Conservation (phyloP, 2,888 invertebrate species). For the Trimorus sp. region DNA sequence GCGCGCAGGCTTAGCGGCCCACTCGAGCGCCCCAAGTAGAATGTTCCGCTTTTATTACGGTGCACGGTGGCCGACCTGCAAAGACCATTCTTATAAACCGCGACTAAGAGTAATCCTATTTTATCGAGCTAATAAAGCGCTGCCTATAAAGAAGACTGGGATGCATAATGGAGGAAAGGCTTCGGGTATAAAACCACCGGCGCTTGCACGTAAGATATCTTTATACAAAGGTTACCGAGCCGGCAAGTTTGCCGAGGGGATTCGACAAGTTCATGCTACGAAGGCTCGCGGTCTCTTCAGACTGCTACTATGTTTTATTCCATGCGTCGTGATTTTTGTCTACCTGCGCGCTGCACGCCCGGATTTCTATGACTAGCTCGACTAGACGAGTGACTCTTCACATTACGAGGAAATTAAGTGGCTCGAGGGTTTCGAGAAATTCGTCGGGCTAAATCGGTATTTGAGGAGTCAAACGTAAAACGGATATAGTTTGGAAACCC, state of each 20-base stretch:
- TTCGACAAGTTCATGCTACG: slow-evolving; percentile 41
- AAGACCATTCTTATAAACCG: slow-evolving; percentile 71
- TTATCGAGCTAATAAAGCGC: slow-evolving; percentile 76
- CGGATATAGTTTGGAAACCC: too few relatives aligned
- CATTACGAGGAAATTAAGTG: slow-evolving; percentile 14
- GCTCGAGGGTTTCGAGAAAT: background rate
- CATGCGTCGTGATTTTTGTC: slow-evolving; percentile 53
- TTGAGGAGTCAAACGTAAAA: too few relatives aligned
- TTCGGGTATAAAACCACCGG: slow-evolving; percentile 55
- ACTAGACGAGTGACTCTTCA: slow-evolving; percentile 17
- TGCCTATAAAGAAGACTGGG: slow-evolving; percentile 68
- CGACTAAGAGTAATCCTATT: slow-evolving; percentile 74
- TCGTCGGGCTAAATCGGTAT: background rate
- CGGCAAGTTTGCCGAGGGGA: slow-evolving; percentile 42
- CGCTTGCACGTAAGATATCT: slow-evolving; percentile 54
- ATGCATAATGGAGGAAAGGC: slow-evolving; percentile 71
- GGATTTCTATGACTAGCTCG: slow-evolving; percentile 25
- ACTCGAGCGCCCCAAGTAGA: slow-evolving; percentile 40
- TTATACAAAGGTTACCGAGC: slow-evolving; percentile 46
- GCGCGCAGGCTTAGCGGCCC: slow-evolving; percentile 29
- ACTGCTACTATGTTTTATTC: slow-evolving; percentile 61
- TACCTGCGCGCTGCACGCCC: slow-evolving; percentile 33
- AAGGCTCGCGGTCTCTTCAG: slow-evolving; percentile 52
- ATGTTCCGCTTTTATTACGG: slow-evolving; percentile 54
- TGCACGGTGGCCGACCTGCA: slow-evolving; percentile 53